Percentiles rank a stretch among this genome's conserved stretches.
These are phyloP conservation scores for Spilarctia lutea DNA, from an alignment of 2,888 invertebrate species.

Conservation along the genomic window DNA sequence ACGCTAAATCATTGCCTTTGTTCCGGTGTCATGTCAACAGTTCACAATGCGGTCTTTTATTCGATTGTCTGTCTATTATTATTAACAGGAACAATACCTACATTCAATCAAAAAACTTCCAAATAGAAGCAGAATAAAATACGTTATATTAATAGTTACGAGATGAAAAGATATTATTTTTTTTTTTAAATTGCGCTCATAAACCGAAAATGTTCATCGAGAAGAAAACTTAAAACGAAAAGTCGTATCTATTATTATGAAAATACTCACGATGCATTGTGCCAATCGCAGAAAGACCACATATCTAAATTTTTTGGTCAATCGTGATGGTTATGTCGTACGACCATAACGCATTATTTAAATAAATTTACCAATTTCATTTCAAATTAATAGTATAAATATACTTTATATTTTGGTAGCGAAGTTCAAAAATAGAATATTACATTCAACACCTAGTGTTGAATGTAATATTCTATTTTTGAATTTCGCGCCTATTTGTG, in stretches of 20 bases:
- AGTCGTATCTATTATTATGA: not conserved
- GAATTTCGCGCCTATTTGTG: too few relatives aligned
- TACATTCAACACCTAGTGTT: too few relatives aligned
- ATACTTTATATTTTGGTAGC: too few relatives aligned
- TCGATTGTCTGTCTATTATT: conserved; percentile 47
- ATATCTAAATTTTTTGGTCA: not conserved
- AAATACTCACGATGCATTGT: not conserved
- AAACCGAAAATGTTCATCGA: not conserved
- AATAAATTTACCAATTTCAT: not conserved
- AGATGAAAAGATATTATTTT: not conserved
- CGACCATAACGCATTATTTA: not conserved
- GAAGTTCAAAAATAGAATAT: too few relatives aligned
- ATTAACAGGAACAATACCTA: conserved; percentile 42
- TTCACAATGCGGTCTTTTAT: conserved; percentile 54
- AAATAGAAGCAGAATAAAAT: conserved; percentile 22
- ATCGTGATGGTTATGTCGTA: not conserved
- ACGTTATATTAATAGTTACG: not conserved
- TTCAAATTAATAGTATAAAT: too few relatives aligned
- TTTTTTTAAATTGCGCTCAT: not conserved
- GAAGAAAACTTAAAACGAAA: not conserved
- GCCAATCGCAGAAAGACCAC: not conserved
- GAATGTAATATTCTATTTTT: too few relatives aligned
- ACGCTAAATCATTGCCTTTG: conserved; percentile 34
- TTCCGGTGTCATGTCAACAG: conserved; percentile 50
- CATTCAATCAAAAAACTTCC: conserved; percentile 26